Base-by-base conservation (phyloP, 2,797 vertebrate genomes). In the Sebastiscus tertius region DNA sequence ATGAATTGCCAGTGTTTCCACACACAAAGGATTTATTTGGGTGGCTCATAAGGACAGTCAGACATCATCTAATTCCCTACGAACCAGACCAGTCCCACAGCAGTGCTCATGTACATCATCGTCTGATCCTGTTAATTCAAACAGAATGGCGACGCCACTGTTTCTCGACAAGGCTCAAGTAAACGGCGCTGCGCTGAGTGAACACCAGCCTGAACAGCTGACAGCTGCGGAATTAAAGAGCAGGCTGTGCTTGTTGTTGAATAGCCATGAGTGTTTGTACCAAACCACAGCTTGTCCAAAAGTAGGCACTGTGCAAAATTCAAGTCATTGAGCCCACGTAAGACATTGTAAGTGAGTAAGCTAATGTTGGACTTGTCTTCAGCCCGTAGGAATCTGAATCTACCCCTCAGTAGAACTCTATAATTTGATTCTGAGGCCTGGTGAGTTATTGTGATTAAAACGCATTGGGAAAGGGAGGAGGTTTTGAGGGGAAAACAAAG, bases 221-320 rank as follows among this genome's bases (percentile, higher is more conserved):
- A 81, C 84, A 81, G 77, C 68, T 79, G 74, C 60, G 29, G 52
- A 69, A 69, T 78, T 75, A 22, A 69, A 74, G 60, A 60, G 68
- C 72, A 67, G n/a, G 34, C 70, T 80, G 65, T 74, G 72, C 73
- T 49, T 74, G 60, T 49, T 68, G 33, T n/a, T 65, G 46, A 67
- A 77, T 18, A 58, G 65, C 68, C 27, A 46, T 31, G 29, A 71
- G 61, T 74, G 27, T 69, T 63, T 39, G 10, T 9, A 75, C 11
- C 6, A 68, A 77, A 68, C 6, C 29, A 18, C 58, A 71, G 29
- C 46, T 29, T 22, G 66, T 61, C 16, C 34, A 61, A 24, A 63
- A 36, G 7, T 31, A 46, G 52, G 18, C 54, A 31, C 36, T 29
- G 39, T 14, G 36, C 33, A 54, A 67, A 77, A 66, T 39, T 27